phyloP scores from a whole-genome alignment of 1,140 invertebrate genomes.

The Asbolus verrucosus region DNA sequence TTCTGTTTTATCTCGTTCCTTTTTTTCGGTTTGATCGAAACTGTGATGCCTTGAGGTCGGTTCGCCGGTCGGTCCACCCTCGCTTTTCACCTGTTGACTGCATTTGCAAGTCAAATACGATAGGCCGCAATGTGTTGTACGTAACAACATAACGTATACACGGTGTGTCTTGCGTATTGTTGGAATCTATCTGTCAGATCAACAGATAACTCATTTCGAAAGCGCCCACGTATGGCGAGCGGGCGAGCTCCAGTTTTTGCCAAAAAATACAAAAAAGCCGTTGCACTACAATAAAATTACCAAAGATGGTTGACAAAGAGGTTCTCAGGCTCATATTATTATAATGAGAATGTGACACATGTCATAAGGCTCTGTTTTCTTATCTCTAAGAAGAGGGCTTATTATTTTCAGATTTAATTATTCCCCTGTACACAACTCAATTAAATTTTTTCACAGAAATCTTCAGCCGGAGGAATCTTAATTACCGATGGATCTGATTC shows the following conservation, averaged over 20 bases:
- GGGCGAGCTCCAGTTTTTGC: neutral
- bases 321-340: too few species aligned
- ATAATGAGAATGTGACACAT: slow-evolving; percentile 6
- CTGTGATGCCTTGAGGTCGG: slow-evolving; percentile 32
- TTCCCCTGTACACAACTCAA: too few species aligned
- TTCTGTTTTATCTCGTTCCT: neutral
- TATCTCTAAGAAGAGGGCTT: slow-evolving; percentile 10
- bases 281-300: too few species aligned
- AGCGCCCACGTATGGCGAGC: slow-evolving; percentile 15
- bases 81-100: slow-evolving; percentile 54
- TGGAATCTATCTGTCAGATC: slow-evolving; percentile 37
- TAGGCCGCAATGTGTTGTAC: slow-evolving; percentile 41
- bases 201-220: slow-evolving; percentile 30
- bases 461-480: neutral
- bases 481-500: too few species aligned
- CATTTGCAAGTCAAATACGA: slow-evolving; percentile 53
- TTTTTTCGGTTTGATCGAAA: slow-evolving; percentile 39
- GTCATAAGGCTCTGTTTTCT: slow-evolving; percentile 11
- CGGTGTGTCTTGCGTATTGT: slow-evolving; percentile 35
- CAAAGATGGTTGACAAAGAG: too few species aligned
- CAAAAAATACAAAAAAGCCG: too few species aligned
- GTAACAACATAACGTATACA: too few species aligned
- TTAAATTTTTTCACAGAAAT: slow-evolving; percentile 19
- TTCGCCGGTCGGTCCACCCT: slow-evolving; percentile 51
- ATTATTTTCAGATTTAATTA: slow-evolving; percentile 3